Evolutionary conservation across 1,140 invertebrate species (phyloP), one percentile per base, ranked within the genome.

Genomic region (Venturia canescens): DNA sequence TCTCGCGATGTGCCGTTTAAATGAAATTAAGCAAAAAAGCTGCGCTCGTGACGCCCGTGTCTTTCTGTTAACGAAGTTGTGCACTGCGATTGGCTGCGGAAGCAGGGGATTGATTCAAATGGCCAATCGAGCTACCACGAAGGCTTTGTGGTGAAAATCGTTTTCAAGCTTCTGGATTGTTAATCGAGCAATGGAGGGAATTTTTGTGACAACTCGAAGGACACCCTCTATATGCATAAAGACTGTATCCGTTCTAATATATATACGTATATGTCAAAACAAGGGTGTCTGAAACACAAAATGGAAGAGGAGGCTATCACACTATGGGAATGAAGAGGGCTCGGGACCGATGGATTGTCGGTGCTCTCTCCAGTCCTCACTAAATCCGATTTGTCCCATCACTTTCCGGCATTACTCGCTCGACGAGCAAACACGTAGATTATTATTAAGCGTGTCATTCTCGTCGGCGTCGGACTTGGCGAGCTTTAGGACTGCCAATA

Each of bases 301-400:
- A 21, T n/a, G 67, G 67, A 26, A 26, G 63, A 29, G 63, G 27
- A 27, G 4, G 57, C 23, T 29, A 70, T 70, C 67, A 31, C 31
- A 70, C 3, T 31, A 31, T 31, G 67, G 29, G 67, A 70, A 31
- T 31, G 69, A 23, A 27, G 60, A 63, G 26, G 21, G 69, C 69
- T 48, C n/a, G 38, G 38, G n/a, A 50, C 15, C 26, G 44, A 50
- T 29, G 70, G 27, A 70, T 70, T 70, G 67, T 34, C 29, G 67
- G 13, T n/a, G 69, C n/a, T 23, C 69, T 44, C 69, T 38, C 69
- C 5, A 44, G 67, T 16, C 74, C 29, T 63, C 67, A 69, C 21
- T 76, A 83, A 83, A 83, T 83, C 82, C 71, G 80, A 83, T 83
- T 83, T 83, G 82, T 83, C 82, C 78, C 70, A 83, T 83, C 82